Evolutionary conservation across 2,888 invertebrate genomes (phyloP).

Genomic region (Ptychoptera albimana): DNA sequence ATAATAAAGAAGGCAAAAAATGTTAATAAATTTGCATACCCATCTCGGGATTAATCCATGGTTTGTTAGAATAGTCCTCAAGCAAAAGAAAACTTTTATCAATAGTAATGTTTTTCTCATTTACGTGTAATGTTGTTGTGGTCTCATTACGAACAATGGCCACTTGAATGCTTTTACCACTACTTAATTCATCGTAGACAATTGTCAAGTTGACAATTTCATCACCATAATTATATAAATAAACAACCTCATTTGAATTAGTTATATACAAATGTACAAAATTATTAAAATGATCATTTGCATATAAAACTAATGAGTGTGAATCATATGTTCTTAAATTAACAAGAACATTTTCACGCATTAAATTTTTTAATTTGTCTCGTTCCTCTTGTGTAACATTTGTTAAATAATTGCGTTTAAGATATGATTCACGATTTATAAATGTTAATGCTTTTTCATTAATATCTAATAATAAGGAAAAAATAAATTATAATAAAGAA

Average conservation of each 20-base stretch:
- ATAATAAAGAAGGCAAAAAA: background rate
- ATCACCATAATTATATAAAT: slow-evolving; percentile 68
- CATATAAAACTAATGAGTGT: slow-evolving; percentile 70
- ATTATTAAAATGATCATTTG: slow-evolving; percentile 85
- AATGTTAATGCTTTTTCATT: slow-evolving; percentile 82
- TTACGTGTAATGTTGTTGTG: slow-evolving; percentile 64
- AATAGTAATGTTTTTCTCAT: slow-evolving; percentile 55
- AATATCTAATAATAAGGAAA: slow-evolving; percentile 63
- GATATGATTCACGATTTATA: slow-evolving; percentile 59
- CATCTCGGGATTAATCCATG: slow-evolving; percentile 70
- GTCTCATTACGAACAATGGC: slow-evolving; percentile 62
- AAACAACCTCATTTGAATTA: slow-evolving; percentile 63
- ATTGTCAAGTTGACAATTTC: slow-evolving; percentile 67
- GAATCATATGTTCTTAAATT: slow-evolving; percentile 78
- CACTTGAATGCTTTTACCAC: slow-evolving; percentile 73
- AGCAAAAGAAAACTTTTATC: slow-evolving; percentile 52
- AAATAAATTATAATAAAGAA: background rate
- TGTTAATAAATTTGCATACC: slow-evolving; percentile 32
- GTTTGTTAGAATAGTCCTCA: slow-evolving; percentile 66
- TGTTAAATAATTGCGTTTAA: slow-evolving; percentile 64
- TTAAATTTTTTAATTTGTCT: slow-evolving; percentile 50
- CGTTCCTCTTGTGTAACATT: slow-evolving; percentile 44
- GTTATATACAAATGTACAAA: slow-evolving; percentile 79
- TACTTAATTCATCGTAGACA: slow-evolving; percentile 54
- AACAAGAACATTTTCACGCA: slow-evolving; percentile 66